A percentile compares a stretch with the other conserved stretches of the same genome.
Evolutionary conservation across 1,140 invertebrate genomes (phyloP).

Genomic region (Papilio dardanus): DNA sequence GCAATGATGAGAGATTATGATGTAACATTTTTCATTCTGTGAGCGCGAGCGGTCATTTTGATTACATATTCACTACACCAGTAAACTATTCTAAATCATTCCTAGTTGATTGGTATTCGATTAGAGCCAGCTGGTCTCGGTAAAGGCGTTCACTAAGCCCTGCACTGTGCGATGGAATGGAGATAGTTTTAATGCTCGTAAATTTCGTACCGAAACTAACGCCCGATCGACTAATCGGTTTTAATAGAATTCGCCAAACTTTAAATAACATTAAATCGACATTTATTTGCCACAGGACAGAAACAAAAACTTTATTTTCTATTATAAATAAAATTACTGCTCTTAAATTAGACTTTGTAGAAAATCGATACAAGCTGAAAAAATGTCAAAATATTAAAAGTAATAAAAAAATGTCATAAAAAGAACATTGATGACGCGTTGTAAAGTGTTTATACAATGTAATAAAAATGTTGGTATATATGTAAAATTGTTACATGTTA

Average conservation of each 20-base stretch:
- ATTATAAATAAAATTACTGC: no score
- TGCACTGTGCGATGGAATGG: constrained; percentile 63
- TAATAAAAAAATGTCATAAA: not conserved
- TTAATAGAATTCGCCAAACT: constrained; percentile 58
- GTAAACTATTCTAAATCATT: constrained; percentile 71
- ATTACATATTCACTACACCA: constrained; percentile 71
- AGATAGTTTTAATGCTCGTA: constrained; percentile 80
- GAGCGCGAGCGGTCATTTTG: constrained; percentile 60
- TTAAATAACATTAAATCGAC: constrained; percentile 57
- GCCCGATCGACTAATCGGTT: constrained; percentile 71
- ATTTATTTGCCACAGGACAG: not conserved
- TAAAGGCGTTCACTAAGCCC: constrained; percentile 58
- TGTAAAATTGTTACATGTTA: constrained; percentile 8
- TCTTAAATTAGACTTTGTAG: no score
- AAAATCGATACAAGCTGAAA: not conserved
- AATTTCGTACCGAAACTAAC: constrained; percentile 69
- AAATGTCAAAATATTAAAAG: not conserved
- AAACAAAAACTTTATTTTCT: no score
- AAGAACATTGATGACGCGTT: not conserved
- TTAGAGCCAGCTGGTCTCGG: constrained; percentile 65
- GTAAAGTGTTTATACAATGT: not conserved
- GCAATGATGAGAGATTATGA: constrained; percentile 55
- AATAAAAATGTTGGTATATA: not conserved
- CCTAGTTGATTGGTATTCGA: constrained; percentile 74
- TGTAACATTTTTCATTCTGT: constrained; percentile 59